Base-by-base conservation (phyloP, 2,888 invertebrate species). In the Andricus curvator region DNA sequence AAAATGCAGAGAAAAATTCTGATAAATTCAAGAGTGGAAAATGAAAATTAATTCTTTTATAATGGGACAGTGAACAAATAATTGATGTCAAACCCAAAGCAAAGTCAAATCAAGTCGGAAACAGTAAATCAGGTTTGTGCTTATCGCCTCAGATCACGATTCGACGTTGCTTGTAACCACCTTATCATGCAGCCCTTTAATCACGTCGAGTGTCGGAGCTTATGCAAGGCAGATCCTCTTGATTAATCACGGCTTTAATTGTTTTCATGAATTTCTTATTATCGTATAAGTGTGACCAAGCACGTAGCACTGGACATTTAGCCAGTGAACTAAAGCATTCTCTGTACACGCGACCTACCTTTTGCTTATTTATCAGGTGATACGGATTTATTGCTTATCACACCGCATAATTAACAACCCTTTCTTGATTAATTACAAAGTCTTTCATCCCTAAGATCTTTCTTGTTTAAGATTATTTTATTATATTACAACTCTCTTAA, bases 241-340 rank as follows among this genome's bases (percentile, higher is more conserved):
- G 80, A 84, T 83, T 81, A 83, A 85, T 85, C 78, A 37, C 78
- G 76, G 74, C 78, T 76, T 84, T 83, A 84, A 85, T 84, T 84
- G 82, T 81, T 80, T 81, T 76, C 67, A 37, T 65, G 76, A 83
- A 78, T 82, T 77, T 44, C 64, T 65, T 77, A 64, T 77, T 77
- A 77, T 64, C 64, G 64, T 64, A 64, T 77, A 77, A 44, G 64
- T 48, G 77, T 77, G 64, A 65, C 64, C 48, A 77, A 77, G 64
- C 17, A 33, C 77, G 9, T 74, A 17, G 51, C 51, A 51, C 48
- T 4, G 68, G 79, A 76, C 77, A 83, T 80, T 74, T 29, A 82
- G 80, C 79, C 79, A 60, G 79, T 78, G 74, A 80, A 77, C 64
- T 37, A 37, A 25, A 62, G 65, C 25, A 77, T 70, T 44, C 62